Conservation (phyloP, 2,113 vertebrate species). For the Pterocles gutturalis region DNA sequence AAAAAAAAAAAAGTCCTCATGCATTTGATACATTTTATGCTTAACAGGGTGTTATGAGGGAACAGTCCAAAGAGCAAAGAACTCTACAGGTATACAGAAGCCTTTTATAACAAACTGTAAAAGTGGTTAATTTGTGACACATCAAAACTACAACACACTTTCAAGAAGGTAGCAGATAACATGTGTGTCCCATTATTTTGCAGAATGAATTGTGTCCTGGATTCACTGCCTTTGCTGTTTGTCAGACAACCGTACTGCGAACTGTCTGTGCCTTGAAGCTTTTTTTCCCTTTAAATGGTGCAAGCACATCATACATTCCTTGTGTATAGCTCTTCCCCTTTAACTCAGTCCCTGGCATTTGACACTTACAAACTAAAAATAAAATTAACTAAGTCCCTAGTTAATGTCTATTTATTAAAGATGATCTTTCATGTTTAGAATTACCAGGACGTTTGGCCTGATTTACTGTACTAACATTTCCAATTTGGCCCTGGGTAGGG, state of each 20-base stretch:
- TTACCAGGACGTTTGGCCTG: constrained; percentile 55
- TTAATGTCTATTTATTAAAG: constrained; percentile 73
- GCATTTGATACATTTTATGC: neutral
- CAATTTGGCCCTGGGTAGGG: constrained; percentile 31
- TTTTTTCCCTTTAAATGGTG: neutral
- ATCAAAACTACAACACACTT: neutral
- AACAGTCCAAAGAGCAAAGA: neutral
- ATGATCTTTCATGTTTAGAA: constrained; percentile 66
- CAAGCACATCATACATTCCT: neutral
- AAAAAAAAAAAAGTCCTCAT: neutral
- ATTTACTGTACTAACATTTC: constrained; percentile 76
- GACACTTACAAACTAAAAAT: constrained; percentile 43
- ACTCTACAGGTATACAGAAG: neutral
- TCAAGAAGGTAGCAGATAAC: neutral
- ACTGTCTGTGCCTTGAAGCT: neutral
- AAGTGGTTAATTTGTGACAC: neutral
- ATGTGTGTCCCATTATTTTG: neutral
- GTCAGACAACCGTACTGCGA: neutral
- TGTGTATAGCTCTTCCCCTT: neutral
- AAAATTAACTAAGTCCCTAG: constrained; percentile 26
- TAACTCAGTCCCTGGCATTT: constrained; percentile 31
- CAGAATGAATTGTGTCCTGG: neutral
- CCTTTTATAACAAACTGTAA: neutral
- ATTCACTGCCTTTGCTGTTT: neutral
- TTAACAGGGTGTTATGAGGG: neutral